Evolutionary conservation across 2,797 vertebrate species (phyloP).

Genomic region (Nyctalus aviator): DNA sequence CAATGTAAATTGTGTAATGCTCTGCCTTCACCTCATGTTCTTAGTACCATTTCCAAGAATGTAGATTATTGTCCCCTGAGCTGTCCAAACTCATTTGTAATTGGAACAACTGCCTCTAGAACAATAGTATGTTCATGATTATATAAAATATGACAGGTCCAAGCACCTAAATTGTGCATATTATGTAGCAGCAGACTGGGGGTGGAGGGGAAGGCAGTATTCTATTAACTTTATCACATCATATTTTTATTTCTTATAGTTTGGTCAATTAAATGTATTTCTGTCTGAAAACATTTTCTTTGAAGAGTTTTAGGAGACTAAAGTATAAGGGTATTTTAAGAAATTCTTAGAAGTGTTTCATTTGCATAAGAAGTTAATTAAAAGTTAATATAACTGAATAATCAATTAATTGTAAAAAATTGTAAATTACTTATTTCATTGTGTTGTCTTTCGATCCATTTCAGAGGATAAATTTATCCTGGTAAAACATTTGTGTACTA

Average conservation of each 20-base stretch:
- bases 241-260: slow-evolving; percentile 16
- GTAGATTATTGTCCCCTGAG: neutral
- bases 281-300: slow-evolving; percentile 18
- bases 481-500: slow-evolving; percentile 27
- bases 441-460: slow-evolving; percentile 27
- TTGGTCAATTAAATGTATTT: slow-evolving; percentile 37
- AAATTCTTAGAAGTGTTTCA: neutral
- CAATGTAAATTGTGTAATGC: too few relatives aligned
- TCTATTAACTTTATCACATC: neutral
- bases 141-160: neutral
- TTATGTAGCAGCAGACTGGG: neutral
- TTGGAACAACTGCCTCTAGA: neutral
- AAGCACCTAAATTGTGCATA: neutral
- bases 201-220: neutral
- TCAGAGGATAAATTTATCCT: slow-evolving; percentile 51
- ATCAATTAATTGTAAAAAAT: slow-evolving; percentile 16
- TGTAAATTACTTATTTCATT: slow-evolving; percentile 36
- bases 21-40: neutral
- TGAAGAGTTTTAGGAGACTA: slow-evolving; percentile 57
- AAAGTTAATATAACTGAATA: slow-evolving; percentile 27
- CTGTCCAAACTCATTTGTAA: slow-evolving; percentile 14
- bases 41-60: neutral
- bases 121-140: slow-evolving; percentile 29
- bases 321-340: neutral
- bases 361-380: slow-evolving; percentile 63